Conservation (phyloP, 2,113 vertebrate species). For the Solea senegalensis region DNA sequence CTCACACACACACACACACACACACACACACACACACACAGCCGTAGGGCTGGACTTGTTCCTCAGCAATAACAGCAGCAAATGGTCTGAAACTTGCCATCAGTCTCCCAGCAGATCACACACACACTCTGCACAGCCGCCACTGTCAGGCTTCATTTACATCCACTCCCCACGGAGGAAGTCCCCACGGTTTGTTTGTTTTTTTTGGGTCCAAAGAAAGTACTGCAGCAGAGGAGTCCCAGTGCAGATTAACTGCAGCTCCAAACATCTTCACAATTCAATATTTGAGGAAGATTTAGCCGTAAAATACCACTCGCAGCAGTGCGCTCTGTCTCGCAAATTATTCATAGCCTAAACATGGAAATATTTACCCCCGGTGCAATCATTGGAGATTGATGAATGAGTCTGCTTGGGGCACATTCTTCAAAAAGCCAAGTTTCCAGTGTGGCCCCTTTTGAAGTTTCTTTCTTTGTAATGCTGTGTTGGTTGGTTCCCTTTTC, state of each 20-base stretch:
- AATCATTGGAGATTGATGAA: conserved; percentile 42
- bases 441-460: conserved; percentile 32
- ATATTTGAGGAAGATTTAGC: conserved; percentile 2
- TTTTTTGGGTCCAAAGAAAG: conserved; percentile 1
- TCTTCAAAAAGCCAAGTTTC: conserved; percentile 37
- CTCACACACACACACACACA: not conserved
- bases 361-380: conserved; percentile 15
- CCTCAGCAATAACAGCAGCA: conserved; percentile 50
- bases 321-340: not conserved
- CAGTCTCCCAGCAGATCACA: conserved; percentile 57
- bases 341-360: conserved; percentile 17
- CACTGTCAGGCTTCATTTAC: conserved; percentile 60
- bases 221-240: not conserved
- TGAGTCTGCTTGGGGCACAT: conserved; percentile 42
- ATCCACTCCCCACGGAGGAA: conserved; percentile 40
- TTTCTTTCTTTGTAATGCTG: conserved; percentile 16
- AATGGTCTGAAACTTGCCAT: conserved; percentile 65
- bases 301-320: conserved; percentile 2
- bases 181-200: conserved; percentile 43
- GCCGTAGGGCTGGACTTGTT: conserved; percentile 42
- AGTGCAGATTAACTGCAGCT: conserved; percentile 1
- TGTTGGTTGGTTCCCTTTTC: not conserved
- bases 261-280: conserved; percentile 6
- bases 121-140: conserved; percentile 27
- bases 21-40: not conserved